phyloP scores from a whole-genome alignment of 2,888 invertebrate species.

The Tuberolachnus salignus region DNA sequence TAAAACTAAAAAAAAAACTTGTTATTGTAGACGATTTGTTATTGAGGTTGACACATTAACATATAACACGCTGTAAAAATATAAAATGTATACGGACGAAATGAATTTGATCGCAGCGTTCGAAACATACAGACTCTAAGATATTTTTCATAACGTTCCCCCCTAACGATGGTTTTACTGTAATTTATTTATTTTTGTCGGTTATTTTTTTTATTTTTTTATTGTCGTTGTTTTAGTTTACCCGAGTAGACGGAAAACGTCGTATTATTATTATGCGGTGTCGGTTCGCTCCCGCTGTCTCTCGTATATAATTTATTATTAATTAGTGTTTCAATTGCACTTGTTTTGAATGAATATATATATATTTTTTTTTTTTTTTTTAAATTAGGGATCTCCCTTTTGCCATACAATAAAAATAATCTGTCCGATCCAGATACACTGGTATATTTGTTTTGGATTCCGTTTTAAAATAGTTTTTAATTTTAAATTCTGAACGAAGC shows the following conservation, averaged over 20 bases:
- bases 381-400: too few species aligned
- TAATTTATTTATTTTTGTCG: slow-evolving; percentile 17
- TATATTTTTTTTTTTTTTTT: too few species aligned
- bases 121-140: slow-evolving; percentile 18
- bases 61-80: slow-evolving; percentile 28
- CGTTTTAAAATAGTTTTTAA: too few species aligned
- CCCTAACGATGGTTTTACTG: slow-evolving; percentile 20
- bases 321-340: neutral
- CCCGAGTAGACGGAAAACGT: neutral
- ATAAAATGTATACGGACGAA: slow-evolving; percentile 2
- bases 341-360: neutral
- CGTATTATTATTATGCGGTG: neutral
- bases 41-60: slow-evolving; percentile 40
- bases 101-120: slow-evolving; percentile 1
- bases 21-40: slow-evolving; percentile 37
- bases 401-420: too few species aligned
- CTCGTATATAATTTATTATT: slow-evolving; percentile 20
- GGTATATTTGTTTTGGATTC: too few species aligned
- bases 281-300: neutral
- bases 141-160: slow-evolving; percentile 30
- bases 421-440: too few species aligned
- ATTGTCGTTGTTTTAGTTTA: neutral
- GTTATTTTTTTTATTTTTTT: neutral
- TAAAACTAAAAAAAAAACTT: neutral
- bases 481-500: too few species aligned